Evolutionary conservation across 2,888 invertebrate species (phyloP).

Genomic region (Sepiola atlantica): DNA sequence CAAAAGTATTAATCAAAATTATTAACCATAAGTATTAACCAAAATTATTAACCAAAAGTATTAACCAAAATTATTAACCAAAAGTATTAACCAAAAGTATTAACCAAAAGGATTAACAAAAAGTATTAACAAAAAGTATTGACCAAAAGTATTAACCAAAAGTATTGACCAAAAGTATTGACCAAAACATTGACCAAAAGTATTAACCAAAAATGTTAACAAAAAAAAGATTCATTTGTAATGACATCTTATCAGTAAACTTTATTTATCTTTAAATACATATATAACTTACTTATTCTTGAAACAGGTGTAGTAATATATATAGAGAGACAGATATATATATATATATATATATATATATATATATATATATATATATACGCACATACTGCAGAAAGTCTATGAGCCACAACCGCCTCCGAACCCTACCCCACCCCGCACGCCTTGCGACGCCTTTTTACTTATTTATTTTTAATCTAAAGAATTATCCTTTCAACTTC

Average conservation of each 20-base stretch:
- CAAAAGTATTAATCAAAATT: too few relatives aligned
- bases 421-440: not conserved
- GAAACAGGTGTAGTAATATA: not conserved
- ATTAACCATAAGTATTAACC: too few relatives aligned
- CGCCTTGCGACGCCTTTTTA: not conserved
- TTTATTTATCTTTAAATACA: not conserved
- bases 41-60: too few relatives aligned
- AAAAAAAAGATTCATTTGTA: not conserved
- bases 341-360: too few relatives aligned
- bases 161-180: too few relatives aligned
- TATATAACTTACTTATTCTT: not conserved
- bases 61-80: too few relatives aligned
- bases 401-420: too few relatives aligned
- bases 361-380: too few relatives aligned
- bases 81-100: too few relatives aligned
- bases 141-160: not conserved
- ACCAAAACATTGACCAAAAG: not conserved
- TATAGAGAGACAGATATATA: too few relatives aligned
- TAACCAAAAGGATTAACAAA: not conserved
- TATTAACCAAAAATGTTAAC: not conserved
- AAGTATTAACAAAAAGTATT: not conserved
- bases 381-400: too few relatives aligned
- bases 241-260: not conserved
- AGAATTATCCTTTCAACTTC: not conserved
- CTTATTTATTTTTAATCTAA: slow-evolving; percentile 11